Conservation (phyloP, 2,888 invertebrate genomes). For the Caenorhabditis imperialis region DNA sequence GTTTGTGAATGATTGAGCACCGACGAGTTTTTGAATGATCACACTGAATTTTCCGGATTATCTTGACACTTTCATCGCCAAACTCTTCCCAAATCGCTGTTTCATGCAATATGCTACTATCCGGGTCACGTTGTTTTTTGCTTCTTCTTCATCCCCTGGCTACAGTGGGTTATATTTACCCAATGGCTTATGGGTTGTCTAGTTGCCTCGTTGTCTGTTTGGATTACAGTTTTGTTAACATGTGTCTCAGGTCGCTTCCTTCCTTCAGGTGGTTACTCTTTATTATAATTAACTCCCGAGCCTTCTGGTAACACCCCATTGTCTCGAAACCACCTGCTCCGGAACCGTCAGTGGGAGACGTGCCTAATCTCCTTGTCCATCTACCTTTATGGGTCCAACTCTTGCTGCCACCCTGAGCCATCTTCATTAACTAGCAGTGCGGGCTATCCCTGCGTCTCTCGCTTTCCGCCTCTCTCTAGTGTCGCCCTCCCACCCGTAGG, state of each 20-base stretch:
- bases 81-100: conserved; percentile 24
- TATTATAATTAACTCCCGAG: conserved; percentile 2
- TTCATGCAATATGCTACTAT: conserved; percentile 21
- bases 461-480: conserved; percentile 13
- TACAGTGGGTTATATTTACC: conserved; percentile 15
- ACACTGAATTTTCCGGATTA: conserved; percentile 53
- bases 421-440: conserved; percentile 50
- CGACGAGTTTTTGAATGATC: conserved; percentile 57
- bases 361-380: conserved; percentile 24
- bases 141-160: not conserved
- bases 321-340: conserved; percentile 37
- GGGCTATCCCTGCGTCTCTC: conserved; percentile 28
- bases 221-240: conserved; percentile 53
- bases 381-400: conserved; percentile 29
- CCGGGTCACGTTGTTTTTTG: conserved; percentile 14
- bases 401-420: conserved; percentile 36
- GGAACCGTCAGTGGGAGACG: conserved; percentile 31
- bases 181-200: too few relatives aligned
- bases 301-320: conserved; percentile 25
- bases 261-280: conserved; percentile 14
- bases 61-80: conserved; percentile 50
- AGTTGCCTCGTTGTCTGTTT: conserved; percentile 57
- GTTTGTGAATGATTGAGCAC: conserved; percentile 59
- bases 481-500: conserved; percentile 28
- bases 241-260: conserved; percentile 1